A percentile compares a stretch with the other conserved stretches of the same genome.
phyloP scores from a whole-genome alignment of 2,113 vertebrate species.

The Toxotes chatareus region DNA sequence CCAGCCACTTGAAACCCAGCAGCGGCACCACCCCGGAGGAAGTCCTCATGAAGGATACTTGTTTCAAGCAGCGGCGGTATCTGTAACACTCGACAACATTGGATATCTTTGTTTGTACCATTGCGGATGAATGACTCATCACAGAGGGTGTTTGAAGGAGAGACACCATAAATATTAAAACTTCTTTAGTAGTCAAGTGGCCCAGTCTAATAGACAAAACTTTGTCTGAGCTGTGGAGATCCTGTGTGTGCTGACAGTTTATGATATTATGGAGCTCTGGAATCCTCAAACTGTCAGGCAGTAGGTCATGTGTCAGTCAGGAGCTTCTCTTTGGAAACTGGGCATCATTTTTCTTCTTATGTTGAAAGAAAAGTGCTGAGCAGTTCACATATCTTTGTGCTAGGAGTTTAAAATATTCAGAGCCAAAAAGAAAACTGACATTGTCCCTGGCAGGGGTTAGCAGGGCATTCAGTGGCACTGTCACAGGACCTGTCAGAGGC shows the following conservation, averaged over 20 bases:
- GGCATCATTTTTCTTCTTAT: not conserved
- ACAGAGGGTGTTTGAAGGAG: no score
- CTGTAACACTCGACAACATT: no score
- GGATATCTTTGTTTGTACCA: not conserved
- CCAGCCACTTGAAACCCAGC: constrained; percentile 63
- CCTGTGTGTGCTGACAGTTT: not conserved
- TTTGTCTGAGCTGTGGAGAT: not conserved
- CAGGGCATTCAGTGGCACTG: not conserved
- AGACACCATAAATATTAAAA: no score
- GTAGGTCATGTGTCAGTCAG: constrained; percentile 15
- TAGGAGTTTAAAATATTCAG: not conserved
- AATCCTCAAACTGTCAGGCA: not conserved
- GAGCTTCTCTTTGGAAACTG: not conserved
- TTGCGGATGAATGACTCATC: not conserved
- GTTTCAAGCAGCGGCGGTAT: not conserved
- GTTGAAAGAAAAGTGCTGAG: constrained; percentile 17
- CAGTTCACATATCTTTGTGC: constrained; percentile 5
- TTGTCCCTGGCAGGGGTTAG: not conserved
- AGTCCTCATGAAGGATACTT: not conserved
- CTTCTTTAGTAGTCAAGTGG: no score
- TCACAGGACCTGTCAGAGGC: not conserved
- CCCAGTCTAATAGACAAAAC: no score
- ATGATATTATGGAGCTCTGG: not conserved
- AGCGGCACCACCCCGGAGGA: not conserved
- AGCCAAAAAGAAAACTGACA: not conserved